phyloP scores from a whole-genome alignment of 2,888 invertebrate genomes.

The Aethes cnicana region DNA sequence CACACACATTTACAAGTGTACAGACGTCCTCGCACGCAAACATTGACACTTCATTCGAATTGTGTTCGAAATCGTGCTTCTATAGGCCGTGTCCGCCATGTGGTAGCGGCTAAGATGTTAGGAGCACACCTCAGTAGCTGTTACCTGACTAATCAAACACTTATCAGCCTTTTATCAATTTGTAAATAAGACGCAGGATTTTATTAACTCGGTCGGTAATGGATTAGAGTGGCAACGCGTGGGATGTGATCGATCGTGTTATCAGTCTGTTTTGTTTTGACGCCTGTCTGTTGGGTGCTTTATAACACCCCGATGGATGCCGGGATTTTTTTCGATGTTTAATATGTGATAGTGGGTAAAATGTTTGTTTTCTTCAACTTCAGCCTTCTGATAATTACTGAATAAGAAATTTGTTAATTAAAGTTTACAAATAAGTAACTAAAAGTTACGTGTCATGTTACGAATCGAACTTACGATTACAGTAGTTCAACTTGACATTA shows the following conservation, averaged over 20 bases:
- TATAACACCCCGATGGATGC: conserved; percentile 14
- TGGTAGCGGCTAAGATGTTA: no score
- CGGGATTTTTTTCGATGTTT: neutral
- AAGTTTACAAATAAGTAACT: no score
- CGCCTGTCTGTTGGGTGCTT: conserved; percentile 37
- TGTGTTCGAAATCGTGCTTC: no score
- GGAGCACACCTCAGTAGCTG: conserved; percentile 48
- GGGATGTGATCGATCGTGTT: conserved; percentile 55
- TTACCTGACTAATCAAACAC: conserved; percentile 45
- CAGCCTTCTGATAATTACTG: neutral
- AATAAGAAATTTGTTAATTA: neutral
- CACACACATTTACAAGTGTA: no score
- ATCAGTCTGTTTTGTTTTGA: conserved; percentile 42
- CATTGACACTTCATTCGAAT: no score
- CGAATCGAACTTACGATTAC: no score
- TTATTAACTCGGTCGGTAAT: conserved; percentile 69
- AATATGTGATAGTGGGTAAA: neutral
- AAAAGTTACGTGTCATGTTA: no score
- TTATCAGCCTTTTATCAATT: conserved; percentile 53
- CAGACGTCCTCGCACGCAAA: no score
- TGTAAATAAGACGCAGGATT: conserved; percentile 63
- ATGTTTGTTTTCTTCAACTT: neutral
- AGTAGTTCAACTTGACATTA: no score
- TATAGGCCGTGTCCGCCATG: no score
- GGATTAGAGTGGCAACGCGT: conserved; percentile 50